Base-by-base conservation (phyloP, 2,888 invertebrate genomes). In the Nymphalis c-album region DNA sequence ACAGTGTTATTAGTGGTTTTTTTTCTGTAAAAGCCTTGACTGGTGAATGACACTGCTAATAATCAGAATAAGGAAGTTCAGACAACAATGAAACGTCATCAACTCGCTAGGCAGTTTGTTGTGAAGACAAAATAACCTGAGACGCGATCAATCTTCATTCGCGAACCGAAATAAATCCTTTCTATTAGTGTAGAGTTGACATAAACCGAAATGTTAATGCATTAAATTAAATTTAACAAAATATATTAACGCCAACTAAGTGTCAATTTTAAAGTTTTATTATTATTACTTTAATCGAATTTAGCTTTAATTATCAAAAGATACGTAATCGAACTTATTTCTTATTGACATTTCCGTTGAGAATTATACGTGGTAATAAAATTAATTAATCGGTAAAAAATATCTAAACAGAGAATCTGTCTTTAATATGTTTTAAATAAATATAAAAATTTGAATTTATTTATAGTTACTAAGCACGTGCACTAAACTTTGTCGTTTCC, bases 101-200 rank as follows among this genome's bases (percentile, higher is more conserved):
- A 57, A 1, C 18, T n/a, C 35, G 18, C 73, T 70, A 74, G 74
- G 74, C 69, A 71, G 75, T 77, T 80, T 82, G 82, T 84, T 83
- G 72, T 84, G 84, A 80, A 82, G 84, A 85, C 85, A 85, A 86
- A 85, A 85, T 85, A 84, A 82, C 81, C 83, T 83, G 77, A 85
- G 85, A 85, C 47, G 78, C 84, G 61, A 90, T 91, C 90, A 91
- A 91, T 91, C 91, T 91, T 88, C 86, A 90, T 91, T 85, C 78
- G 75, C 70, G 75, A 75, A 79, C 80, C 82, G 74, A 83, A 88
- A 85, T 83, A 85, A 80, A 78, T 75, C 73, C 74, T 76, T 77
- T 67, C 73, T 61, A 74, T 75, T 71, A 65, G 63, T 31, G 74
- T 74, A 74, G 60, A 13, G 73, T 71, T 63, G 51, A 59, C 72